Percentiles rank a stretch among this genome's conserved stretches.
Conservation (phyloP, 1,140 invertebrate genomes). For the Leguminivora glycinivorella region DNA sequence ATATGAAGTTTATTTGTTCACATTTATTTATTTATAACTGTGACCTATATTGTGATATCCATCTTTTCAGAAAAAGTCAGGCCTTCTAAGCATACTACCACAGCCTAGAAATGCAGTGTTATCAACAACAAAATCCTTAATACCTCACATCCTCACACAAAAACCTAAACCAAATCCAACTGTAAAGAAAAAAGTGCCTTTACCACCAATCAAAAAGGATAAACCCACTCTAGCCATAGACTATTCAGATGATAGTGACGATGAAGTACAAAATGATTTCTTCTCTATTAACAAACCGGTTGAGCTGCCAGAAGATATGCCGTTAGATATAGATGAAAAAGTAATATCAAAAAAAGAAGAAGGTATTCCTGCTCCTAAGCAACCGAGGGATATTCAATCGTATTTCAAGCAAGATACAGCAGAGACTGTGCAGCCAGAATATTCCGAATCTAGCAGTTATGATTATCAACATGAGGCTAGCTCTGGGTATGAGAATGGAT, state of each 20-base stretch:
- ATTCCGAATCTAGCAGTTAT: conserved; percentile 8
- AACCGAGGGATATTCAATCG: conserved; percentile 53
- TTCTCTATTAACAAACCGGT: conserved; percentile 77
- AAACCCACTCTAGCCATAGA: conserved; percentile 45
- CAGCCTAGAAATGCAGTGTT: conserved; percentile 73
- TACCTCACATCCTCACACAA: conserved; percentile 62
- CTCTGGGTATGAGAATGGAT: conserved; percentile 33
- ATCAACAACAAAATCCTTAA: conserved; percentile 53
- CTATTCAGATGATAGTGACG: conserved; percentile 74
- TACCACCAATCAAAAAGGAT: conserved; percentile 44
- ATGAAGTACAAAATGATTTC: conserved; percentile 75
- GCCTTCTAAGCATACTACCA: conserved; percentile 78
- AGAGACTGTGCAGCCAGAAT: conserved; percentile 33
- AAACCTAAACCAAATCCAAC: conserved; percentile 47
- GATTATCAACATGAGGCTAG: background rate
- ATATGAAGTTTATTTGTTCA: too few relatives aligned
- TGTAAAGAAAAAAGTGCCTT: conserved; percentile 49
- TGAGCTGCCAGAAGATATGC: conserved; percentile 48
- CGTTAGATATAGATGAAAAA: conserved; percentile 47
- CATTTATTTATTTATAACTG: too few relatives aligned
- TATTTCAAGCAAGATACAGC: conserved; percentile 59
- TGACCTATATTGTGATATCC: too few relatives aligned
- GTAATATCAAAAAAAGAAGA: conserved; percentile 6
- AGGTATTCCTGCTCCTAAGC: conserved; percentile 31
- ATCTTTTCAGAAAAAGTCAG: conserved; percentile 70